Evolutionary conservation across 2,797 vertebrate genomes (phyloP), one percentile per base, ranked within the genome.

Genomic region (Microctenopoma steveboyesi): DNA sequence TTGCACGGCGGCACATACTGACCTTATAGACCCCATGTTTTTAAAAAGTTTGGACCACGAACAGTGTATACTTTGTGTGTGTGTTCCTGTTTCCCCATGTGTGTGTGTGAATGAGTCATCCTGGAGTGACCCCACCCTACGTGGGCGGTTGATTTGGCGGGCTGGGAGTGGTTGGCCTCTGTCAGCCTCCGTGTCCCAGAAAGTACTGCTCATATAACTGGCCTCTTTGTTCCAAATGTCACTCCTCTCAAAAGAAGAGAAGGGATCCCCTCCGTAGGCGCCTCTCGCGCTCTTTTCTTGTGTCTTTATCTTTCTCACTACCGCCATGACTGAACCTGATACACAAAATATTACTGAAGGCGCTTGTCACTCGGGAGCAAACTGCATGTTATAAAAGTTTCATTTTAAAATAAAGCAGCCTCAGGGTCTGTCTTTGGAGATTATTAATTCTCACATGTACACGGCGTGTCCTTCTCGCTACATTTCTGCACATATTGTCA

Each of bases 171-270:
- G 90, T 90, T 86, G 89, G 86, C 88, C 92, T 89, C 84, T 88
- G 92, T 93, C 91, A 89, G 86, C 92, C 85, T 84, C 90, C 76
- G 74, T 80, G 88, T 89, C 88, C 87, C 84, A 85, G 87, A 89
- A 89, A 90, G 87, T 88, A 84, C 87, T 81, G 88, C 79, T 90
- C 91, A 79, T 83, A 94, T 92, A 94, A 94, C 91, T 86, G 81
- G 81, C 74, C 83, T 90, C 93, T 95, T 94, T 95, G 93, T 95
- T 94, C 85, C 87, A 87, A 92, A 92, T 92, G 91, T 93, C 93
- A 93, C 86, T 89, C 83, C 79, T 91, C 82, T 86, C 76, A 78
- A 67, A 86, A 67, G 80, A 82, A 68, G 77, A 69, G 71, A 82
- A 83, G 70, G 70, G 76, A 89, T 86, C 81, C 76, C 71, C 48